Evolutionary conservation across 2,888 invertebrate species (phyloP), one percentile per base, ranked within the genome.

Genomic region (Conops quadrifasciatus): DNA sequence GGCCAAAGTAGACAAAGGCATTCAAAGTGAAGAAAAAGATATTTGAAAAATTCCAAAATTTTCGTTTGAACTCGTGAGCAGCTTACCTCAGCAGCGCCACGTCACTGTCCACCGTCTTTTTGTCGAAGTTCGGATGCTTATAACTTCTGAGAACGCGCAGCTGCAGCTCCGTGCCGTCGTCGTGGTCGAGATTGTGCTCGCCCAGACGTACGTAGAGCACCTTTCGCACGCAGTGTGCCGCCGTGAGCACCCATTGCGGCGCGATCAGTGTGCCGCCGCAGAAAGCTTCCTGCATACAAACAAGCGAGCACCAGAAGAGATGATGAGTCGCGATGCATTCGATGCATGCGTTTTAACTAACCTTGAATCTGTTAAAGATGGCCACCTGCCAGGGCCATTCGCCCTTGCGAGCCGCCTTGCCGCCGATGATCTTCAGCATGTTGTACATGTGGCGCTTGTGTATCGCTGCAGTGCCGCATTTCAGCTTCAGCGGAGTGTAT

Each of bases 331-430:
- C n/a, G n/a, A n/a, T n/a, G n/a, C n/a, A n/a, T n/a, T n/a, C n/a
- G n/a, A n/a, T n/a, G n/a, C n/a, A n/a, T n/a, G n/a, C 5, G 16
- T 49, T n/a, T 45, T 13, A 21, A 47, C 73, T 76, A 86, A 93
- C 94, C 88, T 91, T 91, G 84, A 90, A 92, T 80, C 92, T 89
- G 84, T 96, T 96, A 72, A 97, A 88, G 67, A 97, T 91, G 67
- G 94, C 96, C 24, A 95, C 95, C 87, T 96, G 96, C 96, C 97
- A 97, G 0, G 96, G 95, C 96, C 97, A 97, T 81, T 92, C 93
- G 51, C 95, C 93, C 64, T 90, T 92, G 15, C 89, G 88, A 0
- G 95, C 89, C 53, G 94, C 92, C 67, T 90, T 88, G 0, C 97
- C 97, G 0, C 97, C 97, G 71, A 97, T 94, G 73, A 97, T 96